phyloP scores from a whole-genome alignment of 2,113 vertebrate genomes.

The Candoia aspera region DNA sequence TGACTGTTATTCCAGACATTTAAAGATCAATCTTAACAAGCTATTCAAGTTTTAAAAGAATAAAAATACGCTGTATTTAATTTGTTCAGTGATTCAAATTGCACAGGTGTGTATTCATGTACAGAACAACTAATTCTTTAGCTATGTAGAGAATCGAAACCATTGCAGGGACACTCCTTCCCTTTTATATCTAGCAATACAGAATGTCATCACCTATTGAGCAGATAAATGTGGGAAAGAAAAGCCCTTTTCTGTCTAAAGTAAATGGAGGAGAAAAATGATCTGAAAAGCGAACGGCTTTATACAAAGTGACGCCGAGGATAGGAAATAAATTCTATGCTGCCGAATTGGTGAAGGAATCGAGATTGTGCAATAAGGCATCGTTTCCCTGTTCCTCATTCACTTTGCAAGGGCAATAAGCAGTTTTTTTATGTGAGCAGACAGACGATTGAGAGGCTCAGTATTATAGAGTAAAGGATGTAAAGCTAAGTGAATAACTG shows the following conservation, averaged over 20 bases:
- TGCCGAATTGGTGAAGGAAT: constrained; percentile 11
- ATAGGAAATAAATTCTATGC: background rate
- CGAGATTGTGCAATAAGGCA: background rate
- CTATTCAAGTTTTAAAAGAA: background rate
- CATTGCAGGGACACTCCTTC: background rate
- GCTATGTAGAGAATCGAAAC: background rate
- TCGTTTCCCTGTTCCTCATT: constrained; percentile 1
- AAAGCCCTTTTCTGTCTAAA: background rate
- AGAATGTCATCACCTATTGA: constrained; percentile 24
- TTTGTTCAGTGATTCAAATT: constrained; percentile 8
- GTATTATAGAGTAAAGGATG: background rate
- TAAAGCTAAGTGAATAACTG: background rate
- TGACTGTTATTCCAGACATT: background rate
- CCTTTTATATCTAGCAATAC: constrained; percentile 18
- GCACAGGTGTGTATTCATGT: constrained; percentile 2
- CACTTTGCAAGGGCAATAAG: constrained; percentile 25
- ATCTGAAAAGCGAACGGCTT: constrained; percentile 19
- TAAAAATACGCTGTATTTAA: background rate
- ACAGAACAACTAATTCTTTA: constrained; percentile 16
- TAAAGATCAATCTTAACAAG: constrained; percentile 3
- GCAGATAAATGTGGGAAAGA: background rate
- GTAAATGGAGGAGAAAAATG: constrained; percentile 24
- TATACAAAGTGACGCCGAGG: constrained; percentile 3
- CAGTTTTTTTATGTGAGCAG: constrained; percentile 25
- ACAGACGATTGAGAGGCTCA: constrained; percentile 15